Base-by-base conservation (phyloP, 1,140 invertebrate genomes). In the Calosoma granatense region DNA sequence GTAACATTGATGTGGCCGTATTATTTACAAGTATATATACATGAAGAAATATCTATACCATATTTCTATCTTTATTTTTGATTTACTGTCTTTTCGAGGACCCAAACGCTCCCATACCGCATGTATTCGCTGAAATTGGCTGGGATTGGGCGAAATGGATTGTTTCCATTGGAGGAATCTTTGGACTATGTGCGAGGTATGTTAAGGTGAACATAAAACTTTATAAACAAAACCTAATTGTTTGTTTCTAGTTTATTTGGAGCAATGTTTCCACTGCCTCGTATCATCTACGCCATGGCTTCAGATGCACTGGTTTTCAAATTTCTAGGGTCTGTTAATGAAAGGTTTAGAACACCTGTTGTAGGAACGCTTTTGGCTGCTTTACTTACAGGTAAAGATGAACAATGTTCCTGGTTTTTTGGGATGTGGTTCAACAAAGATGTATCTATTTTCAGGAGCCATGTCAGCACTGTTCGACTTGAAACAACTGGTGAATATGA, bases 1-100 rank as follows among this genome's bases (percentile, higher is more conserved):
- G 67, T 95, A n/a, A 96, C 93, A 0, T 81, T 96, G 76, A 94
- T 96, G 87, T 82, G 86, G 72, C 93, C 94, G 0, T 97, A 95
- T 71, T 97, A 89, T 69, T 64, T 81, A n/a, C 87, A 90, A 77
- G 88, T 90, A 60, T 20, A 12, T 22, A 15, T 15, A 22, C 6
- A 22, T 23, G 6, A 36, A 54, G 36, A 22, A 20, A 53, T 15
- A 55, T 21, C n/a, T 21, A 20, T 12, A 9, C 2, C 15, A 2
- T 53, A n/a, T 3, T 1, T 56, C 3, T 39, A 41, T 39, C 30
- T 39, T 21, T 39, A 17, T 55, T 21, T 39, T 1, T 36, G 15
- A 14, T 55, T 55, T 41, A 55, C 17, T 51, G 14, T 26, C 47
- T 53, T 22, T 56, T 67, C 36, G 73, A 83, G 72, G 76, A 89